These are phyloP conservation scores for Girardia tigrina DNA, from an alignment of 2,888 invertebrate genomes.

Conservation along the genomic window DNA sequence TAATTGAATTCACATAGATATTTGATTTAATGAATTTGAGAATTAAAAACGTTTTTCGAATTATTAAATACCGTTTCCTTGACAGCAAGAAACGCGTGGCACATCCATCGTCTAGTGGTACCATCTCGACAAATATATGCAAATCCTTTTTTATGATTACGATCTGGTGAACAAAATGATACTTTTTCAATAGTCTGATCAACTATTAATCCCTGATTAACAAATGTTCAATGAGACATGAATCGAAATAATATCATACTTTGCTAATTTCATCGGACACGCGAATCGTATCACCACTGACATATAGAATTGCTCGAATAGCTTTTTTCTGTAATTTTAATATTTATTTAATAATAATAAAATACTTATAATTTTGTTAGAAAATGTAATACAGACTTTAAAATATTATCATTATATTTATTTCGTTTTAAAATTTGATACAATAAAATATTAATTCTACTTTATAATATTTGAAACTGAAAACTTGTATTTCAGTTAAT, in stretches of 20 bases:
- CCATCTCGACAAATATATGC: constrained; percentile 93
- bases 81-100: constrained; percentile 80
- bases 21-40: too few relatives aligned
- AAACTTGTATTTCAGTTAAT: too few relatives aligned
- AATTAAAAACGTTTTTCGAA: too few relatives aligned
- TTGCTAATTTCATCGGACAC: constrained; percentile 98
- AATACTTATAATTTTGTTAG: too few relatives aligned
- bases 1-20: too few relatives aligned
- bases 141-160: constrained; percentile 82
- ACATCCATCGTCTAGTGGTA: constrained; percentile 94
- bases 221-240: too few relatives aligned
- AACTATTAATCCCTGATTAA: constrained; percentile 80
- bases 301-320: constrained; percentile 51
- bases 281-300: constrained; percentile 68
- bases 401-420: too few relatives aligned
- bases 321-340: constrained; percentile 37
- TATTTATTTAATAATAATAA: too few relatives aligned
- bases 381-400: too few relatives aligned
- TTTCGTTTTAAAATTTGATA: too few relatives aligned
- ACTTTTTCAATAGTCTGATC: constrained; percentile 96
- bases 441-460: too few relatives aligned
- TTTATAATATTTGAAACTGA: too few relatives aligned
- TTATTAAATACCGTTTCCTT: constrained; percentile 69
- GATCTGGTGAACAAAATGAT: constrained; percentile 89
- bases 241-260: constrained; percentile 44